Conservation (phyloP, 2,113 vertebrate genomes). For the Saguinus midas region DNA sequence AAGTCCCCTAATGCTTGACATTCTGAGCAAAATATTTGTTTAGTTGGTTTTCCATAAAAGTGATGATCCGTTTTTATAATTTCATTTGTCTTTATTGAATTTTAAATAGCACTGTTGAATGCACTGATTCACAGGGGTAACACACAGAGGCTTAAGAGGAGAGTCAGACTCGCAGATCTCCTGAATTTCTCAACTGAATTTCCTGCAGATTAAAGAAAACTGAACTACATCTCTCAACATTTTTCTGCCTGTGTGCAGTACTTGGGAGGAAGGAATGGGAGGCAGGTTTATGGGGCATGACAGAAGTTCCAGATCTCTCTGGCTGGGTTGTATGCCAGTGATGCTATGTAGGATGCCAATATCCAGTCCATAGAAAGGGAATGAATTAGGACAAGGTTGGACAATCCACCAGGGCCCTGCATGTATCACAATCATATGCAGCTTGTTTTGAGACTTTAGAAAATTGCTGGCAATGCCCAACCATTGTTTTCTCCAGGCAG, state of each 20-base stretch:
- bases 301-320: neutral
- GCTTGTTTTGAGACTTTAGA: neutral
- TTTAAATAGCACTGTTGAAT: slow-evolving; percentile 56
- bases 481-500: neutral
- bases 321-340: neutral
- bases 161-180: neutral
- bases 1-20: slow-evolving; percentile 56
- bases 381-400: fast-evolving
- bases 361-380: neutral
- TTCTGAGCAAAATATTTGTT: slow-evolving; percentile 60
- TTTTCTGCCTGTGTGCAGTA: neutral
- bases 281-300: neutral
- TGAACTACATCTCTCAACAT: neutral
- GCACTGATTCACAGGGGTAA: neutral
- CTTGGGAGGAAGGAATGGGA: neutral
- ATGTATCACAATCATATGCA: neutral
- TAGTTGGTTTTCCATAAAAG: slow-evolving; percentile 53
- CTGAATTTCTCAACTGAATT: neutral
- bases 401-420: neutral
- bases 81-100: slow-evolving; percentile 66
- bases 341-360: neutral
- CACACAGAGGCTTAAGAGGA: slow-evolving; percentile 19
- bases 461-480: neutral
- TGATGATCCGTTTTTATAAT: slow-evolving; percentile 56
- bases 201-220: slow-evolving; percentile 1